Conservation (phyloP, 23 tunicate genomes). For the Diplosoma virens region DNA sequence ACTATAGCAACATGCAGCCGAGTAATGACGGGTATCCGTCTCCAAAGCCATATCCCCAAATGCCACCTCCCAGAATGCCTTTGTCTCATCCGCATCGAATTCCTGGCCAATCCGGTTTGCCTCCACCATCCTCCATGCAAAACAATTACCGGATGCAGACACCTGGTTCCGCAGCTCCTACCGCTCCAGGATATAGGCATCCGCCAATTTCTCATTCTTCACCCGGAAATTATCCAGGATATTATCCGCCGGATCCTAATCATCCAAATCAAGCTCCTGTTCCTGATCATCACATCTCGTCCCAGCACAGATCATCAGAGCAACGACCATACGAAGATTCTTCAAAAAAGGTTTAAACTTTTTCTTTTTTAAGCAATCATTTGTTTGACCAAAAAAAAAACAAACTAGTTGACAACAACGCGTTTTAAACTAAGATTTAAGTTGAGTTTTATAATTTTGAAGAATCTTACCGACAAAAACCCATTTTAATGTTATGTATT, state of each 20-base stretch:
- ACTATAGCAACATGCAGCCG: constrained; percentile 10
- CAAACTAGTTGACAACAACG: too few species aligned
- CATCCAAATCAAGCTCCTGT: background rate
- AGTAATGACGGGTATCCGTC: constrained; percentile 31
- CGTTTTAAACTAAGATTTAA: too few species aligned
- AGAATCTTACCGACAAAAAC: too few species aligned
- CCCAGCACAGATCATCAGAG: background rate
- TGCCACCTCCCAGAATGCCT: constrained; percentile 42
- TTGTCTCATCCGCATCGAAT: constrained; percentile 22
- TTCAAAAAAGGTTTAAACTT: constrained; percentile 37
- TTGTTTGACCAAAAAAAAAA: too few species aligned
- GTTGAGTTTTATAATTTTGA: too few species aligned
- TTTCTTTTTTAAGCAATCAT: too few species aligned
- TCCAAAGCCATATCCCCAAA: constrained; percentile 23
- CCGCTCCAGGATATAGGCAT: too few species aligned
- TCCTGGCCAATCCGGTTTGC: constrained; percentile 16
- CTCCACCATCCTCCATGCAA: constrained; percentile 3
- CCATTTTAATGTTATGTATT: too few species aligned
- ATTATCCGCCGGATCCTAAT: background rate
- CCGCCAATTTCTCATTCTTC: background rate
- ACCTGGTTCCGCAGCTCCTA: background rate
- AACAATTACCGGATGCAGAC: constrained; percentile 6
- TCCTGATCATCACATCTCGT: constrained; percentile 1
- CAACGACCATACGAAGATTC: constrained; percentile 27
- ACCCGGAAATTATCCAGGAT: constrained; percentile 29